phyloP scores from a whole-genome alignment of 2,888 invertebrate species.

The Parnassius orleans region DNA sequence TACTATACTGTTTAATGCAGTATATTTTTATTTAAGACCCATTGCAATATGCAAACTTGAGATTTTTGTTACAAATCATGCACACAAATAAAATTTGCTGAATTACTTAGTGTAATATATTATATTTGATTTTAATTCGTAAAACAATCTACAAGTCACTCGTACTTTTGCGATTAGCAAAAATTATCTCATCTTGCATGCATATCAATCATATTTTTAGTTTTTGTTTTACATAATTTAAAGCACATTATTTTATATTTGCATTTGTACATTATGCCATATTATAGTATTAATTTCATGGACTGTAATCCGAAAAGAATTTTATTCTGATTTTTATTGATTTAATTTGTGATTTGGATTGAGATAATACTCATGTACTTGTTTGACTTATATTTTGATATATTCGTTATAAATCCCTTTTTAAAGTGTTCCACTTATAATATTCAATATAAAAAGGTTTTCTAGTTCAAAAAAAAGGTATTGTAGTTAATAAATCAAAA shows the following conservation, averaged over 20 bases:
- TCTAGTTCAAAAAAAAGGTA: too few relatives aligned
- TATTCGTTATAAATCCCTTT: too few relatives aligned
- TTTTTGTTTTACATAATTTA: conserved; percentile 3
- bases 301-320: not conserved
- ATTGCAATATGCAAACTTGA: not conserved
- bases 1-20: not conserved
- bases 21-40: not conserved
- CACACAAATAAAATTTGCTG: not conserved
- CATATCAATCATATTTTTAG: conserved; percentile 10
- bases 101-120: too few relatives aligned
- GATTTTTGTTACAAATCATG: conserved; percentile 5
- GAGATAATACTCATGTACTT: too few relatives aligned
- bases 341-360: too few relatives aligned
- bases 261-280: conserved; percentile 17
- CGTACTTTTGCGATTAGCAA: not conserved
- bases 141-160: too few relatives aligned
- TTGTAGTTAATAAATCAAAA: too few relatives aligned
- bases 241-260: conserved; percentile 4
- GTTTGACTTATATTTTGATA: too few relatives aligned
- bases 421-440: too few relatives aligned
- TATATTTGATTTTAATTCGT: too few relatives aligned
- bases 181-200: not conserved
- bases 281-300: conserved; percentile 3
- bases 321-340: too few relatives aligned
- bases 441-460: too few relatives aligned